Conservation (phyloP, 2,113 vertebrate species). For the Rallus limicola region DNA sequence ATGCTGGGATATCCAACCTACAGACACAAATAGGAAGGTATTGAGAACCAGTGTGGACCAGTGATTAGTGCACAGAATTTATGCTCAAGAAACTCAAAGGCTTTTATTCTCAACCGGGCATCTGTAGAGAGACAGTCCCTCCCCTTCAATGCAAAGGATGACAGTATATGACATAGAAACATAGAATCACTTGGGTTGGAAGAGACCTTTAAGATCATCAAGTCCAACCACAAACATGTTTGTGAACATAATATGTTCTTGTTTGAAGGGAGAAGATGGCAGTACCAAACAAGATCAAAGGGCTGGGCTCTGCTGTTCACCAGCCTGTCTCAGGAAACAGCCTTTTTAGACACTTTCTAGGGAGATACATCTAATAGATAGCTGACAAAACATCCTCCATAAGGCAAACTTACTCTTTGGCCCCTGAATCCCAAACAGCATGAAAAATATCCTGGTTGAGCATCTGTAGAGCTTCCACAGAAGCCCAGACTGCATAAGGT, state of each 20-base stretch:
- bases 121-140: background rate
- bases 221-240: no score
- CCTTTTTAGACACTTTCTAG: background rate
- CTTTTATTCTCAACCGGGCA: background rate
- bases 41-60: rapidly evolving
- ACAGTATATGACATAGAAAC: background rate
- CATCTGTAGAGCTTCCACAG: background rate
- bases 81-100: background rate
- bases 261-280: background rate
- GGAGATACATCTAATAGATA: background rate
- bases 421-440: background rate
- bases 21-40: background rate
- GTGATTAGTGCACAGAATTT: background rate
- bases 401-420: background rate
- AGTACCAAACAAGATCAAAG: background rate
- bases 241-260: background rate
- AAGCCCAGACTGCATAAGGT: no score
- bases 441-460: background rate
- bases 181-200: no score
- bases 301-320: background rate
- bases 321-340: background rate
- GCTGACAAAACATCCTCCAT: background rate
- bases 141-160: background rate
- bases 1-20: background rate
- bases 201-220: no score